phyloP scores from a whole-genome alignment of 2,797 vertebrate genomes.

The Smutsia gigantea region DNA sequence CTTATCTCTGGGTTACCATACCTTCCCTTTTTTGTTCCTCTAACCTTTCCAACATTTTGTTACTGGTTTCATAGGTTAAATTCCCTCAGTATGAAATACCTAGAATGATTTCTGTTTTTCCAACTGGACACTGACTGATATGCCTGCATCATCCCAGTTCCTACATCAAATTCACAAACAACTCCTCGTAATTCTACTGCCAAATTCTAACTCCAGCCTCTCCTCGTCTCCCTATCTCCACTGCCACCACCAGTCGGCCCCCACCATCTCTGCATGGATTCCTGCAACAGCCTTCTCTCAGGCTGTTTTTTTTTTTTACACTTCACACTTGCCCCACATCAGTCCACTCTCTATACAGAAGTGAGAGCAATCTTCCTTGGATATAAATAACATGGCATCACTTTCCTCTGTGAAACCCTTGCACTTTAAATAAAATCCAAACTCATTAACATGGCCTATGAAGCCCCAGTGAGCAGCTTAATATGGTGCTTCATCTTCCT shows the following conservation, averaged over 20 bases:
- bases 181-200: not conserved
- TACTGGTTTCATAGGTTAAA: not conserved
- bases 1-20: not conserved
- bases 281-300: not conserved
- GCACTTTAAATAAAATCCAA: not conserved
- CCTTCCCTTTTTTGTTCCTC: not conserved
- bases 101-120: not conserved
- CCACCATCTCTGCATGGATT: not conserved
- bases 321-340: not conserved
- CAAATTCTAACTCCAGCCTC: not conserved
- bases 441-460: not conserved
- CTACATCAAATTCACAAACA: not conserved
- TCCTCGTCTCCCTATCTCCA: not conserved
- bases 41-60: not conserved
- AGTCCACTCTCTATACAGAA: not conserved
- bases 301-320: too few relatives aligned
- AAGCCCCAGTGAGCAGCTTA: not conserved
- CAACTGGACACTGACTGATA: not conserved
- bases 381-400: not conserved
- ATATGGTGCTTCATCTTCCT: not conserved
- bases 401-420: not conserved
- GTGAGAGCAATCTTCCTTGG: not conserved
- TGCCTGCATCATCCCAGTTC: not conserved
- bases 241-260: not conserved
- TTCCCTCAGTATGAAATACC: not conserved